phyloP scores from a whole-genome alignment of 2,113 vertebrate species.

The Tychaedon coryphoeus region DNA sequence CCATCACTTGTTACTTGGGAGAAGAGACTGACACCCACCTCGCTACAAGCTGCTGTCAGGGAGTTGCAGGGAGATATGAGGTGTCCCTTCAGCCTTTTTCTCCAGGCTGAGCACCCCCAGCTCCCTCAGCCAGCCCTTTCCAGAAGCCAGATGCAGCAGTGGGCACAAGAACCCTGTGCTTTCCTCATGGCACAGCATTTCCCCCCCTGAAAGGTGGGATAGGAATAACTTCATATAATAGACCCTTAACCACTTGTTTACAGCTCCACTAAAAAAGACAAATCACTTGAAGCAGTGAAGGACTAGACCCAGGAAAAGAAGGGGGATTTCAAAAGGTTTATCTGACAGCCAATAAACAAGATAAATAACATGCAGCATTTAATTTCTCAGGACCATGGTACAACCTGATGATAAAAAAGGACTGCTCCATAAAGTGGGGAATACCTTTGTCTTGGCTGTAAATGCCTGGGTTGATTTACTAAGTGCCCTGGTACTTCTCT shows the following conservation, averaged over 20 bases:
- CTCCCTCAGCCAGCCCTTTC: not conserved
- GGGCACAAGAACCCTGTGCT: not conserved
- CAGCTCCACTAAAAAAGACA: slow-evolving; percentile 50
- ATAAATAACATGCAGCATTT: slow-evolving; percentile 46
- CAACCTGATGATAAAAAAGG: slow-evolving; percentile 48
- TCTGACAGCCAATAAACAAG: slow-evolving; percentile 50
- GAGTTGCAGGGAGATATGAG: not conserved
- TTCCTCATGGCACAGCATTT: not conserved
- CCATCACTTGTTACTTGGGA: not conserved
- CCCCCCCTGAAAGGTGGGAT: not conserved
- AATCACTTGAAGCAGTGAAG: not conserved
- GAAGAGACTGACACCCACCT: not conserved
- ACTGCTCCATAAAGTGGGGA: slow-evolving; percentile 26
- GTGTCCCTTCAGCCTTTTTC: not conserved
- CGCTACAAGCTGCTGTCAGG: not conserved
- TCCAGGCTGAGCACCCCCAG: not conserved
- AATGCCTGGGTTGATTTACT: slow-evolving; percentile 42
- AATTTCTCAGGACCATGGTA: slow-evolving; percentile 26
- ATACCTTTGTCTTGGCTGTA: slow-evolving; percentile 37
- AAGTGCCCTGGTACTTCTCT: not conserved
- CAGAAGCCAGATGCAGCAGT: not conserved
- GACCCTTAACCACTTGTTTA: slow-evolving; percentile 27
- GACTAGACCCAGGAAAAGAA: slow-evolving; percentile 3
- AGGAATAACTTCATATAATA: slow-evolving; percentile 13
- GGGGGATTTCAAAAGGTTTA: slow-evolving; percentile 38